These are phyloP conservation scores for Nycticryphes semicollaris DNA, from an alignment of 2,113 vertebrate genomes.

Conservation along the genomic window DNA sequence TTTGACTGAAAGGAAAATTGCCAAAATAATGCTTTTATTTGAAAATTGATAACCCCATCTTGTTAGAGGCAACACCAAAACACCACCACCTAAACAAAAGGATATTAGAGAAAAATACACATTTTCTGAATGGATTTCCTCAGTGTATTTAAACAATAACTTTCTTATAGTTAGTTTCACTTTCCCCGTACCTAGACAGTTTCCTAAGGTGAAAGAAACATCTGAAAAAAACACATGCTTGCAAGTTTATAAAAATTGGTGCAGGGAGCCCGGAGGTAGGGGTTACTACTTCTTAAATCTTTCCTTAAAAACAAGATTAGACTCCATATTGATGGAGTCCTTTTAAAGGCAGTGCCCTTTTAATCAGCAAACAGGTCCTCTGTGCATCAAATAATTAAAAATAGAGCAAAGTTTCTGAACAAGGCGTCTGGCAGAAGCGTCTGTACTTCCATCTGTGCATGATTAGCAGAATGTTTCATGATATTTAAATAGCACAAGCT, in stretches of 20 bases:
- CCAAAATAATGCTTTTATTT: background rate
- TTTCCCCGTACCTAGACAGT: background rate
- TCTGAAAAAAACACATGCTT: background rate
- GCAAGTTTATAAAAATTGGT: background rate
- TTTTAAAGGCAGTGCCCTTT: conserved; percentile 56
- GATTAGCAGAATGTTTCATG: conserved; percentile 78
- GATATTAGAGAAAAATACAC: background rate
- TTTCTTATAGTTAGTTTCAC: background rate
- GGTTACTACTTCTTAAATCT: conserved; percentile 27
- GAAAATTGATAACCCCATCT: background rate
- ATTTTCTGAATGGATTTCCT: background rate
- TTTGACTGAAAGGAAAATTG: background rate
- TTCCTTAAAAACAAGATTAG: conserved; percentile 16
- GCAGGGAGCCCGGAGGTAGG: background rate
- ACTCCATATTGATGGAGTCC: conserved; percentile 51
- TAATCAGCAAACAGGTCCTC: conserved; percentile 76
- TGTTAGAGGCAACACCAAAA: background rate
- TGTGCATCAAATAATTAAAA: conserved; percentile 79
- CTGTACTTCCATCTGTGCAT: conserved; percentile 76
- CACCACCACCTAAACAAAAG: background rate
- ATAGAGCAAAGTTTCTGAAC: conserved; percentile 80
- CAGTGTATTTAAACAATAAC: background rate
- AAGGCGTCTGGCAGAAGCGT: conserved; percentile 74
- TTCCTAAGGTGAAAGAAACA: conserved; percentile 4
- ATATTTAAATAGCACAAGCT: conserved; percentile 77